These are phyloP conservation scores for Agriopis marginaria DNA, from an alignment of 2,888 invertebrate genomes.

Conservation along the genomic window DNA sequence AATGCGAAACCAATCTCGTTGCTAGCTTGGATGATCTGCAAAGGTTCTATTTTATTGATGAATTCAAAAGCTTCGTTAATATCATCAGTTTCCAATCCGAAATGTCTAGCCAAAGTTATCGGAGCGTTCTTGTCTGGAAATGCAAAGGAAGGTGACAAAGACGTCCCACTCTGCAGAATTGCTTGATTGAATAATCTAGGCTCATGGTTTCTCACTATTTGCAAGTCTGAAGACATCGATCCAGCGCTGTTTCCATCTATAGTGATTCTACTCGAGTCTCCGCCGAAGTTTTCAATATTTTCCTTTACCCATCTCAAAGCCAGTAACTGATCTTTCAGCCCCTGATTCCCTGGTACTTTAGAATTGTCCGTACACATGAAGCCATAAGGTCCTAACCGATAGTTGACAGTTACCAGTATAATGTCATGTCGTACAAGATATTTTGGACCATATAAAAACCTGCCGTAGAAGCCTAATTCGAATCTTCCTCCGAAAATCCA, in stretches of 20 bases:
- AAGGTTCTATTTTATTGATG: slow-evolving; percentile 52
- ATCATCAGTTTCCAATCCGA: slow-evolving; percentile 57
- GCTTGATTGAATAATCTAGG: slow-evolving; percentile 62
- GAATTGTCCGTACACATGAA: slow-evolving; percentile 68
- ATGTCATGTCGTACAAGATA: slow-evolving; percentile 58
- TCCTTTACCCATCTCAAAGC: slow-evolving; percentile 67
- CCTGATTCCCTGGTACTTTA: slow-evolving; percentile 68
- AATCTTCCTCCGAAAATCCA: slow-evolving; percentile 68
- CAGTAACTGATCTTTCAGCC: slow-evolving; percentile 65
- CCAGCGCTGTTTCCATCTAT: slow-evolving; percentile 69
- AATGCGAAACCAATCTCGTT: slow-evolving; percentile 44
- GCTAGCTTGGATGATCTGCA: slow-evolving; percentile 54
- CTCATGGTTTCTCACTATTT: slow-evolving; percentile 53
- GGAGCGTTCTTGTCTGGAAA: slow-evolving; percentile 52
- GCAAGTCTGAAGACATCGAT: slow-evolving; percentile 57
- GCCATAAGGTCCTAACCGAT: slow-evolving; percentile 68
- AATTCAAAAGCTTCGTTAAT: slow-evolving; percentile 56
- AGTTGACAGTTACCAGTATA: slow-evolving; percentile 66
- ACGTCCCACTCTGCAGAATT: slow-evolving; percentile 65
- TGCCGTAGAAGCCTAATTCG: slow-evolving; percentile 48
- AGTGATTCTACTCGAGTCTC: slow-evolving; percentile 64
- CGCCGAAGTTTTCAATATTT: slow-evolving; percentile 68
- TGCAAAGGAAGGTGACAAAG: slow-evolving; percentile 43
- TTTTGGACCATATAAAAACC: slow-evolving; percentile 51
- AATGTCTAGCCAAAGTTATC: slow-evolving; percentile 54